Percentiles rank a stretch among this genome's conserved stretches.
phyloP scores from a whole-genome alignment of 2,113 vertebrate species.

The Psittacus erithacus region DNA sequence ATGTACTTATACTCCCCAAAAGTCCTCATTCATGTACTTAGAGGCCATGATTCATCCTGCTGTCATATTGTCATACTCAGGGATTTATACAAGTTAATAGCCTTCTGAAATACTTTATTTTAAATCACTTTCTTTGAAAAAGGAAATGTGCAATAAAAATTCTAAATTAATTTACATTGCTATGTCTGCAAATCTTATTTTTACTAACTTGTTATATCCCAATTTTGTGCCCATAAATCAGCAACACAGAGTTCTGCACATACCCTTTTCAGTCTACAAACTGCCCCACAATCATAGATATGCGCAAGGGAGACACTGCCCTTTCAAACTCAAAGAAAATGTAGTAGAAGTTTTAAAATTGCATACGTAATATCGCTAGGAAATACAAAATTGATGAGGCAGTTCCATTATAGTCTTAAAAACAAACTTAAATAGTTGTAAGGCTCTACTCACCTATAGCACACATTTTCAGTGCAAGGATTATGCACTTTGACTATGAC shows the following conservation, averaged over 20 bases:
- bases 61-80: neutral
- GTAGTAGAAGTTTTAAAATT: neutral
- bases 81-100: neutral
- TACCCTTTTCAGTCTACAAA: neutral
- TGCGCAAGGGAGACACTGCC: neutral
- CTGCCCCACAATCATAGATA: neutral
- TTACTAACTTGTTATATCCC: neutral
- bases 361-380: neutral
- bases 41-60: neutral
- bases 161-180: neutral
- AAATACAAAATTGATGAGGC: neutral
- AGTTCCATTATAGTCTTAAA: neutral
- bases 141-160: neutral
- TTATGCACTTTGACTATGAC: conserved; percentile 96
- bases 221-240: neutral
- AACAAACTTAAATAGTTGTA: neutral
- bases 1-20: neutral
- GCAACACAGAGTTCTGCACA: neutral
- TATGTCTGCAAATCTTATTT: neutral
- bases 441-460: conserved; percentile 88
- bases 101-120: neutral
- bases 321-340: neutral
- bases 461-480: conserved; percentile 95
- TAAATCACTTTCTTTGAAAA: neutral
- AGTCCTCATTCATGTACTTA: neutral